These are phyloP conservation scores for Fistularia commersonii DNA, from an alignment of 2,797 vertebrate genomes.

Conservation along the genomic window DNA sequence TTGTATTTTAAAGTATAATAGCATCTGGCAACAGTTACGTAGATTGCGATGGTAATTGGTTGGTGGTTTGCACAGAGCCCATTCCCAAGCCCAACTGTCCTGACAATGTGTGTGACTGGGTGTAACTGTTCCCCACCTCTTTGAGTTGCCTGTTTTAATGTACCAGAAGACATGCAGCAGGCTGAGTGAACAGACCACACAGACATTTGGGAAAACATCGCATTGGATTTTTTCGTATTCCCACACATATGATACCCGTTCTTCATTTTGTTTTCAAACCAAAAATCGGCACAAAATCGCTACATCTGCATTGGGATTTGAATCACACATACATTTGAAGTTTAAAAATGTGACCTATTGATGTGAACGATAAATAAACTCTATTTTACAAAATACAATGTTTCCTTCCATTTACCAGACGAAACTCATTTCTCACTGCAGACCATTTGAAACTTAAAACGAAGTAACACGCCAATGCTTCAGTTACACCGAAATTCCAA, in stretches of 20 bases:
- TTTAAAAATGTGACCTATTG: no score
- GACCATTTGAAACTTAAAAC: background rate
- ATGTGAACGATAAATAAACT: no score
- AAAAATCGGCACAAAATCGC: no score
- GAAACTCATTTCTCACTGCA: background rate
- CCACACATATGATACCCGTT: background rate
- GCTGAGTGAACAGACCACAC: slow-evolving; percentile 58
- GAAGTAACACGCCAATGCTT: background rate
- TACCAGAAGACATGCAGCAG: slow-evolving; percentile 39
- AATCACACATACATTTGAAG: no score
- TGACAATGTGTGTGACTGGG: slow-evolving; percentile 51
- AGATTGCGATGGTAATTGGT: slow-evolving; percentile 42
- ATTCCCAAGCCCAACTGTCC: slow-evolving; percentile 49
- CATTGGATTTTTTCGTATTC: background rate
- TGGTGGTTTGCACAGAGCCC: slow-evolving; percentile 50
- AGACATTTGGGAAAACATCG: slow-evolving; percentile 42
- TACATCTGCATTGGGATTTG: no score
- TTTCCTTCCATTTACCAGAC: background rate
- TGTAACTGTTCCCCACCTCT: slow-evolving; percentile 63
- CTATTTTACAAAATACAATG: no score
- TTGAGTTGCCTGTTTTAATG: slow-evolving; percentile 33
- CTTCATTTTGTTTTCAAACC: background rate
- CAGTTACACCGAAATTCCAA: slow-evolving; percentile 15
- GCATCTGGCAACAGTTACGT: slow-evolving; percentile 42
- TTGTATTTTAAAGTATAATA: slow-evolving; percentile 29